Conservation (phyloP, 53 echinoderm and acorn worm genomes). For the Temnopleurus reevesii region DNA sequence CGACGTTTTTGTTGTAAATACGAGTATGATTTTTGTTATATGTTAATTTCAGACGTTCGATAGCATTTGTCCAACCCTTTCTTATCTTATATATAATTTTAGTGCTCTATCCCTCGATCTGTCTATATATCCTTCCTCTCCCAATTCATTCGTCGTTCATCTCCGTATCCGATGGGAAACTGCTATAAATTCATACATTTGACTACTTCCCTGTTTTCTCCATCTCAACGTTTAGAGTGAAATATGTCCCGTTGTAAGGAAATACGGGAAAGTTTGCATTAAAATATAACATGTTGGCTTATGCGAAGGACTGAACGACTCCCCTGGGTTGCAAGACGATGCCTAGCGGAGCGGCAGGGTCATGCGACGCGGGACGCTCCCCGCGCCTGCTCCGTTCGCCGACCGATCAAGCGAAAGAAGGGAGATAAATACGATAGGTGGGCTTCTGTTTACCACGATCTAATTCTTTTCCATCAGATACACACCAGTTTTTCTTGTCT, state of each 20-base stretch:
- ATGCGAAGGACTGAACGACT: conserved; percentile 39
- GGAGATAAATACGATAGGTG: conserved; percentile 49
- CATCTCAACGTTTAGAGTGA: not conserved
- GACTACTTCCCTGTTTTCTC: not conserved
- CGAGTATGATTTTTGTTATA: too few relatives aligned
- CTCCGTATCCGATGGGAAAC: not conserved
- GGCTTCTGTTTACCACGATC: conserved; percentile 59
- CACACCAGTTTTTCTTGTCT: conserved; percentile 30
- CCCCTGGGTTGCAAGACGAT: conserved; percentile 43
- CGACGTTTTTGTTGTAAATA: too few relatives aligned
- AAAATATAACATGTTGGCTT: conserved; percentile 61
- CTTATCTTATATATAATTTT: not conserved
- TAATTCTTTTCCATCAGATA: conserved; percentile 42
- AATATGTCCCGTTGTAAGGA: conserved; percentile 46
- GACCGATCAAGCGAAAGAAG: conserved; percentile 6
- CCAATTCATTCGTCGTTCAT: not conserved
- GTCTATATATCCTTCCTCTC: not conserved
- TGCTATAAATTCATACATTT: conserved; percentile 30
- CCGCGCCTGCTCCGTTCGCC: not conserved
- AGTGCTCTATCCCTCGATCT: not conserved
- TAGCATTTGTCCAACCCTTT: too few relatives aligned
- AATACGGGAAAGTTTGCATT: conserved; percentile 62
- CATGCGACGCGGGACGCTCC: conserved; percentile 44
- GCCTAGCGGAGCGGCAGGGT: conserved; percentile 31
- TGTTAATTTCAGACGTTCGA: too few relatives aligned